Evolutionary conservation across 1,140 invertebrate genomes (phyloP), one percentile per base, ranked within the genome.

Genomic region (Cydia pomonella): DNA sequence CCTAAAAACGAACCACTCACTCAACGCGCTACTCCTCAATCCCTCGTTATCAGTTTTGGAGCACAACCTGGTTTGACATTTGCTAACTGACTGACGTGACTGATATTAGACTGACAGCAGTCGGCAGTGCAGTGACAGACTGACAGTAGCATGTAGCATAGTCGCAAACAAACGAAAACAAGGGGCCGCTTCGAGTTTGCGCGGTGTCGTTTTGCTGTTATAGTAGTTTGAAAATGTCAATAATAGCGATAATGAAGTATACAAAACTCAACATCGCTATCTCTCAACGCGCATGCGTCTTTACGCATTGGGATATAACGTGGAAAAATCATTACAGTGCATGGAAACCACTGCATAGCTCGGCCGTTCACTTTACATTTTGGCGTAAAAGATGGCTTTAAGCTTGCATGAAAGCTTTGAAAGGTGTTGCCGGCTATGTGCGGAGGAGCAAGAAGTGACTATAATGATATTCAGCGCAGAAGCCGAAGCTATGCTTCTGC

Each of bases 401-500:
- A 79, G 50, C 74, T 75, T 79, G 29, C 76, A 75, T 73, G 78
- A 77, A 29, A 85, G 77, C 77, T 91, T 93, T 77, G 87, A 93
- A 79, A 82, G 87, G 74, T 89, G 83, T 72, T 93, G 93, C 79
- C 88, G 93, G 7, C 83, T 93, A 47, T 93, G 93, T 78, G 90
- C 92, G 44, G 82, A 90, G 75, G 88, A 89, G 76, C 87, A 91
- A 78, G 93, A 93, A 77, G 89, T 90, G 29, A 92, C 92, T 18
- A 88, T 93, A 79, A 92, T 91, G 88, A 89, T 93, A 84, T 93
- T 93, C 77, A 91, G 92, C 76, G 79, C 84, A 77, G 88, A 92
- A 84, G 90, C 91, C 59, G 87, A 92, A 77, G 87, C 88, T 63
- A 91, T 93, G 91, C 84, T 91, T 74, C 83, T 93, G 27, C 84